These are phyloP conservation scores for Schizaphis graminum DNA, from an alignment of 2,888 invertebrate species.

Conservation along the genomic window DNA sequence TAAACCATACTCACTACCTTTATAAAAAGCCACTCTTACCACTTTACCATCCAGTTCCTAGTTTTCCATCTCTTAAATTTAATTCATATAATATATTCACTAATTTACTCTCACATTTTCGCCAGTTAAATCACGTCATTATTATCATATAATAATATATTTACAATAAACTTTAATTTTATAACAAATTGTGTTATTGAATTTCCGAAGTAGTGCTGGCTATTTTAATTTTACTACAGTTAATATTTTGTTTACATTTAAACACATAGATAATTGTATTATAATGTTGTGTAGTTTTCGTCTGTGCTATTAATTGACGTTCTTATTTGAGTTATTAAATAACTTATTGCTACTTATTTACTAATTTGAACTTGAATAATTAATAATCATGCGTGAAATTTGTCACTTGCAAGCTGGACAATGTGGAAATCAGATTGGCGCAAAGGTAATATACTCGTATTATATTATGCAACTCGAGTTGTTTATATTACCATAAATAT, in stretches of 20 bases:
- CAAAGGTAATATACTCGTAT: conserved; percentile 78
- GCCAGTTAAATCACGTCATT: neutral
- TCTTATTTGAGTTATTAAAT: neutral
- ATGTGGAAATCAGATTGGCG: conserved; percentile 93
- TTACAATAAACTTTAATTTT: neutral
- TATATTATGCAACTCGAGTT: neutral
- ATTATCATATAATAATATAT: neutral
- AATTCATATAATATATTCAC: neutral
- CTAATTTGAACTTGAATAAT: neutral
- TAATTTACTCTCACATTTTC: neutral
- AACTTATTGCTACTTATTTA: neutral
- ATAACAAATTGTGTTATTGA: neutral
- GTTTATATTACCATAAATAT: neutral
- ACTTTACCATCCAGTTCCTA: neutral
- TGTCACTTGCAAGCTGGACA: conserved; percentile 88
- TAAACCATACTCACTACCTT: neutral
- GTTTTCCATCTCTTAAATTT: neutral
- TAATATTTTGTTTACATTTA: neutral
- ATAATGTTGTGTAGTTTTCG: neutral
- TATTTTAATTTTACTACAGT: neutral
- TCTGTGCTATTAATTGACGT: neutral
- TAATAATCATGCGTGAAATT: neutral
- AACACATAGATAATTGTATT: neutral
- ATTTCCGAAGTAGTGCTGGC: neutral
- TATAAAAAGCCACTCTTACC: neutral